Evolutionary conservation across 1,140 invertebrate species (phyloP), one percentile per base, ranked within the genome.

Genomic region (Apis cerana): DNA sequence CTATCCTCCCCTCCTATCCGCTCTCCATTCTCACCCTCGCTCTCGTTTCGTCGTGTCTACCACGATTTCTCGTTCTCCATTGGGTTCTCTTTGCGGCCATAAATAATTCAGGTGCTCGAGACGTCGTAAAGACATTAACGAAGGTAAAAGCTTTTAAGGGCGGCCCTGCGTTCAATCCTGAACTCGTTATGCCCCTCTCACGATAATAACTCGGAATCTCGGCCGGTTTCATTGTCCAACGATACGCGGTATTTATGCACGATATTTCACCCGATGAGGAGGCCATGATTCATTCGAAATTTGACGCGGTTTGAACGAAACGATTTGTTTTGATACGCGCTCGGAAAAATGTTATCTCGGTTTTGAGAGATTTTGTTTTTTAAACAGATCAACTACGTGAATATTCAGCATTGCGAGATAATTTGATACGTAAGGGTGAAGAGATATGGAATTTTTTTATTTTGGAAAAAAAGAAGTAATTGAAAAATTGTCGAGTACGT

Each of bases 51-150:
- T 27, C 33, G 52, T 23, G 52, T 82, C 56, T 58, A 54, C 43
- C 76, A 33, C 33, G 75, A 71, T 83, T 80, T 80, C 72, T 56
- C 62, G 58, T 85, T 83, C 76, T 80, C 56, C 52, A 33, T 59
- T 68, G 71, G 78, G 33, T 43, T 33, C 86, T 88, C 87, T 88
- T 89, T 84, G 80, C 54, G 68, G 64, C 84, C 80, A 90, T 90
- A 89, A 90, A 89, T 90, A 90, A 90, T 90, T 90, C 89, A 90
- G 85, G 75, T 89, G 75, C 83, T 85, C 84, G 70, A 74, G 64
- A 83, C 79, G 79, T 84, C 85, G 87, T 88, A 89, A 87, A 87
- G 88, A 87, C 85, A 89, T 87, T 89, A 89, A 83, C 83, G 80
- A 86, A 89, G 80, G 69, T 83, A 87, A 89, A 89, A 89, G 88